A percentile compares a stretch with the other conserved stretches of the same genome.
Conservation (phyloP, 2,113 vertebrate species). For the Petrocephalus microphthalmus region DNA sequence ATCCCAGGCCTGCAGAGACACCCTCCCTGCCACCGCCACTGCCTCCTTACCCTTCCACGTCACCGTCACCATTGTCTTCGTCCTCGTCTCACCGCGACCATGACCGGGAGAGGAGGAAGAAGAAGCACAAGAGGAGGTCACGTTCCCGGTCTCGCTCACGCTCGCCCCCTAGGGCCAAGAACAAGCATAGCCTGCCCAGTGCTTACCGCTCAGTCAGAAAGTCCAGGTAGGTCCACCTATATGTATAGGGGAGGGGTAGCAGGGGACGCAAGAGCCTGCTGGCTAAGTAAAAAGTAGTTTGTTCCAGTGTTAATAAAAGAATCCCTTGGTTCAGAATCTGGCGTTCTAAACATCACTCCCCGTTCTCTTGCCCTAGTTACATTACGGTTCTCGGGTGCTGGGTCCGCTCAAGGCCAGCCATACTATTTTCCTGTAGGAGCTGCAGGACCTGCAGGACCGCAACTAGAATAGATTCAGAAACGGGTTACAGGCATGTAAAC, state of each 20-base stretch:
- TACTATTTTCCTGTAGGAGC: background rate
- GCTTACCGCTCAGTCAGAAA: constrained; percentile 80
- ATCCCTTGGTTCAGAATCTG: background rate
- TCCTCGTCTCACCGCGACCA: constrained; percentile 33
- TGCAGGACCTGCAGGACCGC: background rate
- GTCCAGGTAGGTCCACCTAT: constrained; percentile 63
- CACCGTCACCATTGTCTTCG: constrained; percentile 31
- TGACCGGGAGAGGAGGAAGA: constrained; percentile 74
- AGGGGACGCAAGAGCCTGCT: background rate
- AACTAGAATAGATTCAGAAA: background rate
- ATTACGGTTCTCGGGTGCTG: background rate
- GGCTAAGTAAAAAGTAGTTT: background rate
- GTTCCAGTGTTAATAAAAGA: background rate
- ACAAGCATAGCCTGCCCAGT: constrained; percentile 83
- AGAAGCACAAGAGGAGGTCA: constrained; percentile 81
- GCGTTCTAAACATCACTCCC: background rate
- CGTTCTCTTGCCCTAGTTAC: background rate
- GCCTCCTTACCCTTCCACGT: constrained; percentile 31
- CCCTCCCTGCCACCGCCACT: constrained; percentile 36
- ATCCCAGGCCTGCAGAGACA: constrained; percentile 29
- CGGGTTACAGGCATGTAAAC: background rate
- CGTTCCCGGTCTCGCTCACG: constrained; percentile 63
- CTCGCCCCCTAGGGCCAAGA: constrained; percentile 61
- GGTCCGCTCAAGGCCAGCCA: background rate
- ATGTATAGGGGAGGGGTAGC: background rate